phyloP scores from a whole-genome alignment of 2,888 invertebrate genomes.

The Drosophila lutescens region DNA sequence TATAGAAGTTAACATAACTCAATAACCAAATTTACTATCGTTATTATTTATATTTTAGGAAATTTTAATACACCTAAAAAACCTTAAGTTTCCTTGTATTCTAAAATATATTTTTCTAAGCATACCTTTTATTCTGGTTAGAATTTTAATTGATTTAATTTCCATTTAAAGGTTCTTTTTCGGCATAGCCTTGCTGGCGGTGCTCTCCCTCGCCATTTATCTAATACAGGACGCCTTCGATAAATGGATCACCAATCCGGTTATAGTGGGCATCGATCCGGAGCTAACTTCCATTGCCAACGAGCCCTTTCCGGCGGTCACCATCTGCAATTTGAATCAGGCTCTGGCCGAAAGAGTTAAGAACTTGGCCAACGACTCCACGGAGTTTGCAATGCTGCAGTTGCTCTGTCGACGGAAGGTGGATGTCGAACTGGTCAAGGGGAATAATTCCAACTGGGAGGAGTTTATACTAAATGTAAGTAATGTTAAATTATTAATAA shows the following conservation, averaged over 20 bases:
- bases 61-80: too few relatives aligned
- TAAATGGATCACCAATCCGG: slow-evolving; percentile 90
- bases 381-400: slow-evolving; percentile 73
- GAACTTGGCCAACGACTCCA: slow-evolving; percentile 70
- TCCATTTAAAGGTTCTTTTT: slow-evolving; percentile 86
- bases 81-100: too few relatives aligned
- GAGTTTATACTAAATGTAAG: slow-evolving; percentile 75
- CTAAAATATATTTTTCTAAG: too few relatives aligned
- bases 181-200: slow-evolving; percentile 88
- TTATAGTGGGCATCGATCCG: slow-evolving; percentile 91
- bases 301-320: slow-evolving; percentile 93
- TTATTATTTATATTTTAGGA: too few relatives aligned
- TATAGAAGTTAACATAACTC: too few relatives aligned
- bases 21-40: too few relatives aligned
- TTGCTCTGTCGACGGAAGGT: slow-evolving; percentile 72
- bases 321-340: slow-evolving; percentile 93
- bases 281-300: slow-evolving; percentile 88
- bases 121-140: background rate
- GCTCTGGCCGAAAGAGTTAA: slow-evolving; percentile 87
- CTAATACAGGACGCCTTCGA: slow-evolving; percentile 90
- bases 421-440: slow-evolving; percentile 32
- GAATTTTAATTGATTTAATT: background rate
- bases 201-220: slow-evolving; percentile 88
- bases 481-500: background rate
- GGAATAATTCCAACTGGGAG: slow-evolving; percentile 70